Base-by-base conservation (phyloP, 2,113 vertebrate species). In the Lanius ludovicianus region DNA sequence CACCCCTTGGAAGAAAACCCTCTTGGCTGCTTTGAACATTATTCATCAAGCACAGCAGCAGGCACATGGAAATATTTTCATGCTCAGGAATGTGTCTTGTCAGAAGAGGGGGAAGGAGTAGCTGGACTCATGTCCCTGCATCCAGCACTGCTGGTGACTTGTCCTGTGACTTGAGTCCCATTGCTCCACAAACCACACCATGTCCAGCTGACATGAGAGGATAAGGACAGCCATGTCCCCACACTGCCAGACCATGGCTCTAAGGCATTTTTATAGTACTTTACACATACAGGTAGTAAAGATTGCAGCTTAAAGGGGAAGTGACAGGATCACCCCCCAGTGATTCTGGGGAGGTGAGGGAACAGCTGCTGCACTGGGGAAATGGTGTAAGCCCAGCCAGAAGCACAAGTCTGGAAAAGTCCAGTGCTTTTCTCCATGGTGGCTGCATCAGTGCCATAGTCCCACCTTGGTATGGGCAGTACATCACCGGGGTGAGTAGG, bases 221-320 rank as follows among this genome's bases (percentile, higher is more conserved):
- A 63, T 69, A 74, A 96, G 77, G 19, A 28, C 27, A 76, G 42
- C 7, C 2, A 1, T 1, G 6, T 76, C 15, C 35, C 15, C 2
- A 1, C 7, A 5, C 28, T 8, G 2, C 19, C 52, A 73, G 37
- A 31, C 7, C 2, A 1, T 2, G 4, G 4, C 16, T 65, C 3
- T 7, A 46, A n/a, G 16, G 4, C 9, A 33, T 44, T 94, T 74
- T 65, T 33, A n/a, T 5, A 39, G 46, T 0, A 3, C 37, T 79
- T 75, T 24, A 28, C 24, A 25, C 13, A 7, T 2, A 37, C 1
- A 20, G 25, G 10, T 18, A 13, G 37, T 31, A 64, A 63, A 62
- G 10, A 33, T 1, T 9, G 3, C 14, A 74, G n/a, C 33, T 5
- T 8, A 14, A 22, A 37, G 20, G 28, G 7, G 14, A 64, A 35